phyloP scores from a whole-genome alignment of 2,113 vertebrate species.

The Megaceryle torquata region DNA sequence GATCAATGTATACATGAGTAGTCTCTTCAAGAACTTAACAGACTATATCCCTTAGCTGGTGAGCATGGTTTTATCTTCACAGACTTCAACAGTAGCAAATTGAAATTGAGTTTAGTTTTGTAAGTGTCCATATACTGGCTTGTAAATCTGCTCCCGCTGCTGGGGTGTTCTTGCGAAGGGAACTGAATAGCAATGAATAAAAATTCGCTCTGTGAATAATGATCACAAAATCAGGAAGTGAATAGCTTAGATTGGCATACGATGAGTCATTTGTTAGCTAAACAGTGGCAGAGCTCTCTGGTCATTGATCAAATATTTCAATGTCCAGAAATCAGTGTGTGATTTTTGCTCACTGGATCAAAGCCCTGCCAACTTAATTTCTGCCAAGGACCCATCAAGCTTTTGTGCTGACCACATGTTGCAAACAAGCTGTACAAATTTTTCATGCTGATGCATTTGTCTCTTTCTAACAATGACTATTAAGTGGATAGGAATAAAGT shows the following conservation, averaged over 20 bases:
- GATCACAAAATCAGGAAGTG: conserved; percentile 14
- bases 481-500: neutral
- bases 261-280: conserved; percentile 44
- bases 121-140: conserved; percentile 19
- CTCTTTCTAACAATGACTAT: neutral
- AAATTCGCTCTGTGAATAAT: neutral
- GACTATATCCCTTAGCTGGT: neutral
- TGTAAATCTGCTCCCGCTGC: conserved; percentile 21
- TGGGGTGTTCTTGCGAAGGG: neutral
- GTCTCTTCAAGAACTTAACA: neutral
- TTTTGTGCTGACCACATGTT: conserved; percentile 39
- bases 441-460: neutral
- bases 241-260: conserved; percentile 31
- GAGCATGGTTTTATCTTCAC: neutral
- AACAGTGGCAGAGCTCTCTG: conserved; percentile 46
- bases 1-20: neutral
- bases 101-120: neutral
- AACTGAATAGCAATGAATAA: conserved; percentile 19
- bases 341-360: conserved; percentile 42
- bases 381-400: conserved; percentile 50
- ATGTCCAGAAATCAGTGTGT: conserved; percentile 43
- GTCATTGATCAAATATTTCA: conserved; percentile 59
- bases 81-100: neutral
- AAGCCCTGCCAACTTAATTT: conserved; percentile 27
- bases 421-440: conserved; percentile 39